Base-by-base conservation (phyloP, 2,888 invertebrate species). In the Allophyes oxyacanthae region DNA sequence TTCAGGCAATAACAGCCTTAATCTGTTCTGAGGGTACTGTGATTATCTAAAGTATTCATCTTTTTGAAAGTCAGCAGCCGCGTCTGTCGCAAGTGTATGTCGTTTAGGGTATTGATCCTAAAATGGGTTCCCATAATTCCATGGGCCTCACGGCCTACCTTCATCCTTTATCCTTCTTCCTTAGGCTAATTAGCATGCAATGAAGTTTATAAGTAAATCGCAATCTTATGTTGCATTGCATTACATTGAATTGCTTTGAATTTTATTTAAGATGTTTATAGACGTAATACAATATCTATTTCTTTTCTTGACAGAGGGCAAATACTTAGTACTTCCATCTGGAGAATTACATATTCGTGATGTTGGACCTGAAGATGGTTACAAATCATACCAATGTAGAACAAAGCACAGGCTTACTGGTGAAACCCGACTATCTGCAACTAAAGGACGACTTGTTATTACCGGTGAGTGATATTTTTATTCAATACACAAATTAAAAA, bases 341-440 rank as follows among this genome's bases (percentile, higher is more conserved):
- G 99, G 99, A 72, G 99, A 99, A 92, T 95, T 99, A 70, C 99
- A 99, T 91, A 98, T 99, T 82, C 96, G 98, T 84, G 98, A 99
- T 94, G 98, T 99, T 64, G 97, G 98, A 89, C 98, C 98, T 67
- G 98, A 98, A 89, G 99, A 99, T 90, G 98, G 98, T 66, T 98
- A 97, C 92, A 98, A 98, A 92, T 97, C 98, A 62, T 98, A 98
- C 88, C 98, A 98, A 91, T 98, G 98, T 89, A 96, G 98, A 78
- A 98, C 98, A 59, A 98, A 98, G 89, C 98, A 98, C 87, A 96
- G 98, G 82, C 95, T 98, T 52, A 98, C 98, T 75, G 98, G 98
- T 74, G 98, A 98, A 95, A 98, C 98, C 54, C 95, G 98, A 86
- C 94, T 98, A 75, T 98, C 98, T 79, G 98, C 98, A 52, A 98